Conservation (phyloP, 2,888 invertebrate genomes). For the Chymomyza procnemis region DNA sequence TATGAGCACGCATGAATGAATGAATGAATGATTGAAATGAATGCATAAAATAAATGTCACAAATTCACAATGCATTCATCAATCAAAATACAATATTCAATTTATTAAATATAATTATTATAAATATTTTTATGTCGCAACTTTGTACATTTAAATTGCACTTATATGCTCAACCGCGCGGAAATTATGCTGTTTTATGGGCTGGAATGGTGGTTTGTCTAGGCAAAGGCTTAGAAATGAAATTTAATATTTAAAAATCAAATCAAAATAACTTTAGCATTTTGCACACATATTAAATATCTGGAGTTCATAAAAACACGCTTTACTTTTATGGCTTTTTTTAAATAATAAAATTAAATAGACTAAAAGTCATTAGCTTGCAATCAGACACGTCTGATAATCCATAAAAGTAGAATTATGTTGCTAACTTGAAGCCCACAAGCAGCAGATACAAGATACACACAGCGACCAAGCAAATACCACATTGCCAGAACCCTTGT, state of each 20-base stretch:
- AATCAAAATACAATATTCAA: constrained; percentile 47
- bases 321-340: not conserved
- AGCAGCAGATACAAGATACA: constrained; percentile 7
- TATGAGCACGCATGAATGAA: constrained; percentile 51
- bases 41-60: constrained; percentile 56
- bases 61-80: constrained; percentile 51
- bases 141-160: too few species aligned
- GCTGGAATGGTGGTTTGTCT: too few species aligned
- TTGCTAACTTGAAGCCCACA: constrained; percentile 46
- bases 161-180: too few species aligned
- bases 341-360: constrained; percentile 52
- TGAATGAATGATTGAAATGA: constrained; percentile 38
- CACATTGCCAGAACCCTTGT: not conserved
- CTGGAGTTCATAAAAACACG: not conserved
- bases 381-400: constrained; percentile 68
- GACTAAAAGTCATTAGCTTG: constrained; percentile 59
- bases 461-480: not conserved
- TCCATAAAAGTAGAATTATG: constrained; percentile 68
- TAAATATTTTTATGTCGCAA: constrained; percentile 12
- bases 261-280: not conserved
- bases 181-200: too few species aligned
- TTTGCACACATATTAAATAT: not conserved
- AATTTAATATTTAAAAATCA: too few species aligned
- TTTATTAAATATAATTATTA: constrained; percentile 53
- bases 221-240: too few species aligned